Base-by-base conservation (phyloP, 2,888 invertebrate genomes). In the Magallana nippona region DNA sequence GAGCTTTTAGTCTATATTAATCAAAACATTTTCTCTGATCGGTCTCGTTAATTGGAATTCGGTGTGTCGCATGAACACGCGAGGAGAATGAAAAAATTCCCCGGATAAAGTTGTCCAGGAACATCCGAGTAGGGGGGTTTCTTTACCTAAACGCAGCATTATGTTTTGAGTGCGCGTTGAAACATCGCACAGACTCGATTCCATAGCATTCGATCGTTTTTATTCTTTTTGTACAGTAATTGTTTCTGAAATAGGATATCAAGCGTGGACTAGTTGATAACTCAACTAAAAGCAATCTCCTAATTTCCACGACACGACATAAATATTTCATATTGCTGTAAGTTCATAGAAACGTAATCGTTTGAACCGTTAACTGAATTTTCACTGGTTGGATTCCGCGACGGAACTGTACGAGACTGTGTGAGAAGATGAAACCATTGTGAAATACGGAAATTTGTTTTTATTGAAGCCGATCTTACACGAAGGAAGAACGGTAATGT, bases 201-300 rank as follows among this genome's bases (percentile, higher is more conserved):
- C 22, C 22, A 71, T 15, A 71, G 71, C 13, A 71, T 71, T 71
- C 71, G 71, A 71, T 71, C 71, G 71, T 71, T 71, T 71, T 71
- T 27, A 27, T 71, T 27, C 27, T 71, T 71, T 71, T 22, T 71
- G 22, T 71, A 71, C 11, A 11, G 71, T 71, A 71, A 71, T 71
- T 71, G 71, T 71, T 71, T 71, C 71, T 71, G 71, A 71, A 71
- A 71, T 71, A 32, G 71, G 71, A 71, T 71, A 71, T 71, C 71
- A 71, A 71, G 71, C 71, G 71, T 22, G 32, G 71, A 71, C 71
- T 32, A 71, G 71, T 27, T 19, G 71, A 71, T 71, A 71, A 71
- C 71, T 27, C 71, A 22, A 71, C 71, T 71, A 71, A 71, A 71
- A 71, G 71, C 71, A 71, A 71, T 71, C 71, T 10, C 71, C 71